These are phyloP conservation scores for Crotalus tigris DNA, from an alignment of 2,113 vertebrate species.

Conservation along the genomic window DNA sequence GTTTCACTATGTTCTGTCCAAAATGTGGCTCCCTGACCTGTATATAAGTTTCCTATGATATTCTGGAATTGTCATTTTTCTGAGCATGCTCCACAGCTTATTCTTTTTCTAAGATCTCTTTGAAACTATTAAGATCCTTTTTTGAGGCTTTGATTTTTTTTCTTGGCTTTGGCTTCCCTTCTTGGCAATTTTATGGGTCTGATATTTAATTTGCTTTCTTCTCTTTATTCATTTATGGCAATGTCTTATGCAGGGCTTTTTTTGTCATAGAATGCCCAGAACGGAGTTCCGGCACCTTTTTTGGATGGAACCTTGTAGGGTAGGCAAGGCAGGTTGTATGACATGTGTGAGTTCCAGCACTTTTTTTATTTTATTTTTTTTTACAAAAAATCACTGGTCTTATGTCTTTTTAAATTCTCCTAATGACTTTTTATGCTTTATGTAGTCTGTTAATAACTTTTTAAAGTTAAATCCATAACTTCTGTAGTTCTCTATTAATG, in stretches of 20 bases:
- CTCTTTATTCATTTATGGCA: neutral
- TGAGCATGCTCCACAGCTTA: neutral
- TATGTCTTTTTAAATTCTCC: neutral
- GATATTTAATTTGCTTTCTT: neutral
- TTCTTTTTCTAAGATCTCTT: neutral
- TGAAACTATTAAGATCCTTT: neutral
- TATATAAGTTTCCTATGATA: neutral
- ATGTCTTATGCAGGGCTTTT: neutral
- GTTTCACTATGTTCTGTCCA: neutral
- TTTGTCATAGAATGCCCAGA: too few species aligned
- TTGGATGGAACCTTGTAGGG: too few species aligned
- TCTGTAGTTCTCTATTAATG: neutral
- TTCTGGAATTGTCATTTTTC: neutral
- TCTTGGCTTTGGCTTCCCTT: neutral
- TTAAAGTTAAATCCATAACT: neutral
- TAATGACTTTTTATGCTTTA: neutral
- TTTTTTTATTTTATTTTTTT: too few species aligned
- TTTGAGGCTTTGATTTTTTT: neutral
- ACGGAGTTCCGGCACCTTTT: too few species aligned
- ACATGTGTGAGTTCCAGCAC: too few species aligned
- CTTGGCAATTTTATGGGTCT: neutral
- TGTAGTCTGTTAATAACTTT: neutral
- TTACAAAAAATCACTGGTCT: neutral
- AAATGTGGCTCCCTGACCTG: neutral
- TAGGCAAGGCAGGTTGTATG: too few species aligned